Evolutionary conservation across 2,113 vertebrate species (phyloP).

Genomic region (Baryphthengus martii): DNA sequence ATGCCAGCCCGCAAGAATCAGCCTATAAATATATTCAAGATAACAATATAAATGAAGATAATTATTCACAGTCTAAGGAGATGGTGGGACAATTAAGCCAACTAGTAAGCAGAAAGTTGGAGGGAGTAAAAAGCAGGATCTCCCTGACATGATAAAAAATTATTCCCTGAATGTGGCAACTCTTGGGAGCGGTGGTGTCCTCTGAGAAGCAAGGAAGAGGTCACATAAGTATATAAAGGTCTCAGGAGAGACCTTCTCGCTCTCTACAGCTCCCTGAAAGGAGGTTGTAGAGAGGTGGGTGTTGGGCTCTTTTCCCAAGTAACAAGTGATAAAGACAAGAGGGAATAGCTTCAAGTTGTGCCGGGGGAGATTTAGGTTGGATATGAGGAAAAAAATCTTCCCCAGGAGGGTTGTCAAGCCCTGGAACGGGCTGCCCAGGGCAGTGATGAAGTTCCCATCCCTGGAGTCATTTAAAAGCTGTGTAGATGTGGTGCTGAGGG

Average conservation of each 20-base stretch:
- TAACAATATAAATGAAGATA: constrained; percentile 51
- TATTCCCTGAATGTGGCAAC: background rate
- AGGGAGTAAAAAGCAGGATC: background rate
- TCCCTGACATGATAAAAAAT: background rate
- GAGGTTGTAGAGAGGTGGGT: background rate
- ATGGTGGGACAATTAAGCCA: background rate
- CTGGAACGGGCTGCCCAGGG: background rate
- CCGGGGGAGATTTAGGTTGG: background rate
- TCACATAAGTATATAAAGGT: fast-evolving
- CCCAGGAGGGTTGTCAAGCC: background rate
- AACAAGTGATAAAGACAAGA: background rate
- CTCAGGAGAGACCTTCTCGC: background rate
- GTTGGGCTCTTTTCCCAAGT: background rate
- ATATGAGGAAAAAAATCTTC: background rate
- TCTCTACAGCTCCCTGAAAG: background rate
- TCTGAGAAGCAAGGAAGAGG: background rate
- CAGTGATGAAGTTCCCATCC: background rate
- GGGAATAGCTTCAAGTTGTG: background rate
- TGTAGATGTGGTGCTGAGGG: background rate
- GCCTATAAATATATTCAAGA: constrained; percentile 35
- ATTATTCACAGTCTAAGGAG: constrained; percentile 40
- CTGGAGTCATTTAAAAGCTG: background rate
- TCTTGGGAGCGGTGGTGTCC: background rate
- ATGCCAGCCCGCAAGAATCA: constrained; percentile 11
- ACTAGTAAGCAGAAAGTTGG: background rate